Base-by-base conservation (phyloP, 2,113 vertebrate genomes). In the Pungitius pungitius region DNA sequence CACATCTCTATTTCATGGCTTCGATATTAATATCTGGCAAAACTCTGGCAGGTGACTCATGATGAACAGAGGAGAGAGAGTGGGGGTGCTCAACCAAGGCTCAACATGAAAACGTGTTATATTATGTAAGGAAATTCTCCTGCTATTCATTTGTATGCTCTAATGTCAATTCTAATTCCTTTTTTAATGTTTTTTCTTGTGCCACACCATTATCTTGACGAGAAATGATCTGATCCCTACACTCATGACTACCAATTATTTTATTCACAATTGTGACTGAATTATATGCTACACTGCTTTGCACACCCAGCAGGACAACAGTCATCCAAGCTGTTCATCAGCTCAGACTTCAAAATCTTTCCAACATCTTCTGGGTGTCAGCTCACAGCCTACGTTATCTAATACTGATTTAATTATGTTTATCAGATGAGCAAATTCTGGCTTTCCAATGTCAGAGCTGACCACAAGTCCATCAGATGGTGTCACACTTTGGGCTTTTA, bases 21-120 rank as follows among this genome's bases (percentile, higher is more conserved):
- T 82, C 52, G 84, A 68, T 69, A 39, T 75, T 87, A 67, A 85
- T 72, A 83, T 77, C 62, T 80, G 77, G 52, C 9, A 0, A 30
- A 43, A 73, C 66, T 75, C 2, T 42, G 65, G 45, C 75, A 78
- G 67, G 73, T 85, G 87, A 89, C 60, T 75, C 84, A 85, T 6
- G 40, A 55, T n/a, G 56, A 45, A 78, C 30, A 56, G 43, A 55
- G 52, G 62, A 42, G 62, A 47, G 49, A 51, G 47, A 24, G 42
- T 35, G 27, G 33, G 47, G 51, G 58, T 0, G 15, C 13, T 70
- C 39, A 68, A 58, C 37, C 0, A 1, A 75, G 45, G 55, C 33
- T 43, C 51, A 54, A 42, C 27, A 35, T 55, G 8, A 47, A 64
- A 66, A 62, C 11, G 3, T 17, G 51, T 35, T 51, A 37, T 45